Base-by-base conservation (phyloP, 2,888 invertebrate species). In the Hemithea aestivaria region DNA sequence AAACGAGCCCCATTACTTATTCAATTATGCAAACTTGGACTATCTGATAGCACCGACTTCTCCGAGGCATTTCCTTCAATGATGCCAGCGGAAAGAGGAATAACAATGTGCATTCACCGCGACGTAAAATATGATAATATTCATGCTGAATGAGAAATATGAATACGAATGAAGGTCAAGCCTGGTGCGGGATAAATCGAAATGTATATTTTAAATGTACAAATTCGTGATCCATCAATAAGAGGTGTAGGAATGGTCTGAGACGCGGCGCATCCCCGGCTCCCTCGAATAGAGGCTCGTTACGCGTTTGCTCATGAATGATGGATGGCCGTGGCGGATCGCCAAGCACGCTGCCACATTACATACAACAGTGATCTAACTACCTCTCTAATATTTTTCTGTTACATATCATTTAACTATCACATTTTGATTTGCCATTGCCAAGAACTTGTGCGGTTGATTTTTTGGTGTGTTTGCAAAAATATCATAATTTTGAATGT, bases 241-340 rank as follows among this genome's bases (percentile, higher is more conserved):
- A 56, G 56, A 58, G 45, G 71, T 73, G 76, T 73, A 73, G 71
- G 66, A 73, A 71, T 65, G 62, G 63, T 73, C 72, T 68, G 70
- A 51, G 54, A 63, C 69, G 70, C 66, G 54, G 64, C 69, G 70
- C 66, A 71, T 69, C 65, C 62, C 65, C 58, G 43, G 56, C 53
- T 66, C 59, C 51, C 47, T 66, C 71, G 73, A 76, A 84, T 81
- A 78, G 73, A 79, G 78, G 68, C 79, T 85, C 82, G 84, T 85
- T 85, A 85, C 84, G 78, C 75, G 74, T 66, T 65, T 55, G 71
- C 63, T 66, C 63, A 61, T 68, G 71, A 71, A 76, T 85, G 84
- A 85, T 87, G 77, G 85, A 85, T 83, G 62, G 71, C 80, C 82
- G 71, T 77, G 62, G 69, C 73, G 64, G 77, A 81, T 80, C 71